Conservation (phyloP, 2,888 invertebrate species). For the Cheilosia urbana region DNA sequence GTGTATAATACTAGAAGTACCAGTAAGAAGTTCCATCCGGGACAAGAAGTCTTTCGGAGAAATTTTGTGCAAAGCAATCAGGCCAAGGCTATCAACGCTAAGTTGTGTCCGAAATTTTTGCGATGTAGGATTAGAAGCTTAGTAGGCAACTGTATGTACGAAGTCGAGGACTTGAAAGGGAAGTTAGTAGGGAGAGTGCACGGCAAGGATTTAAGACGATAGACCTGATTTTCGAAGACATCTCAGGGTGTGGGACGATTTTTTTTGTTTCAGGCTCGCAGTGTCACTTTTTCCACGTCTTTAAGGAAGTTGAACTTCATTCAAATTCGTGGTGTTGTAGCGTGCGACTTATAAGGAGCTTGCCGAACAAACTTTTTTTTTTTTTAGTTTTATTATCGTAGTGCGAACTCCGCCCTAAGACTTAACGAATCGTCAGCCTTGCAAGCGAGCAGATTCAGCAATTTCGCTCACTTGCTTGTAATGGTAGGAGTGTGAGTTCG, state of each 20-base stretch:
- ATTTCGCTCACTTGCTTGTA: no score
- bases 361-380: no score
- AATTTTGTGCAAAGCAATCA: constrained; percentile 11
- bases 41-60: constrained; percentile 3
- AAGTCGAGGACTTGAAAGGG: constrained; percentile 2
- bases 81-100: background rate
- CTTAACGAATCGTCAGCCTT: no score
- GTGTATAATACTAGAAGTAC: background rate
- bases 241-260: background rate
- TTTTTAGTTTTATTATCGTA: no score
- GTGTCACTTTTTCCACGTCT: background rate
- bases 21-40: background rate
- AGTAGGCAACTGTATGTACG: constrained; percentile 11
- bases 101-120: constrained; percentile 16
- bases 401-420: no score
- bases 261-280: background rate
- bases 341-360: no score
- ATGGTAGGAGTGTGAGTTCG: no score
- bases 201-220: constrained; percentile 5
- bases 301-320: background rate
- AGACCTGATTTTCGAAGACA: background rate
- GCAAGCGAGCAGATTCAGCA: no score
- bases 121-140: background rate
- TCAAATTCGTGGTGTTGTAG: background rate
- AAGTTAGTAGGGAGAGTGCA: background rate